Percentiles rank a stretch among this genome's conserved stretches.
These are phyloP conservation scores for Pholis gunnellus DNA, from an alignment of 2,113 vertebrate species.

Conservation along the genomic window DNA sequence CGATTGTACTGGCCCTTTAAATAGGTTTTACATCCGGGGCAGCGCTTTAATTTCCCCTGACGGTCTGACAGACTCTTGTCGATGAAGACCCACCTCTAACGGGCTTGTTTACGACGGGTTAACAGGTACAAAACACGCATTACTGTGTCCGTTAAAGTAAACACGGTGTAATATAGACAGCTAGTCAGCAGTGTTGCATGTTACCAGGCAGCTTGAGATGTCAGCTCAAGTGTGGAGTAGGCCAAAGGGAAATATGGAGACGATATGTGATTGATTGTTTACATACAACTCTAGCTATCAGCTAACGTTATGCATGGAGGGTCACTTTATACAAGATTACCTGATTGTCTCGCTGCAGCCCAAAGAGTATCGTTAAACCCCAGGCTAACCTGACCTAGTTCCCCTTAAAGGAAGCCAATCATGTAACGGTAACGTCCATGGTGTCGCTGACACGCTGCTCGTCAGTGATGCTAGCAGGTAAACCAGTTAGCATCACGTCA, in stretches of 20 bases:
- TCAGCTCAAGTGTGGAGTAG: neutral
- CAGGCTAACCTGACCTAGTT: neutral
- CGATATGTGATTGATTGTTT: constrained; percentile 5
- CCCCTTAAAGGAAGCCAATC: neutral
- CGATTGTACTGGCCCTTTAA: constrained; percentile 49
- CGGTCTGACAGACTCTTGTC: constrained; percentile 22
- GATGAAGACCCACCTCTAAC: neutral
- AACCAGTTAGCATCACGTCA: too few relatives aligned
- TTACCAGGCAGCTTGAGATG: too few relatives aligned
- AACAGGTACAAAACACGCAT: constrained; percentile 14
- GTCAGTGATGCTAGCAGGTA: neutral
- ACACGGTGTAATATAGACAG: neutral
- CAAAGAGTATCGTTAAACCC: neutral
- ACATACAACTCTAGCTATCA: neutral
- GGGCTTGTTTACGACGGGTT: neutral
- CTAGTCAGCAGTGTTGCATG: neutral
- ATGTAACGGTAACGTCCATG: too few relatives aligned
- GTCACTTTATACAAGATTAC: too few relatives aligned
- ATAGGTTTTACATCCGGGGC: constrained; percentile 49
- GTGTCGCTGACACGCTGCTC: neutral
- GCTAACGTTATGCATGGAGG: neutral
- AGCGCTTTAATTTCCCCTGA: constrained; percentile 1
- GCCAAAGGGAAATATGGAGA: constrained; percentile 22
- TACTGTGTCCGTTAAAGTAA: neutral
- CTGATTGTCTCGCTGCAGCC: neutral